phyloP scores from a whole-genome alignment of 2,888 invertebrate species.

The Tipula lateralis region DNA sequence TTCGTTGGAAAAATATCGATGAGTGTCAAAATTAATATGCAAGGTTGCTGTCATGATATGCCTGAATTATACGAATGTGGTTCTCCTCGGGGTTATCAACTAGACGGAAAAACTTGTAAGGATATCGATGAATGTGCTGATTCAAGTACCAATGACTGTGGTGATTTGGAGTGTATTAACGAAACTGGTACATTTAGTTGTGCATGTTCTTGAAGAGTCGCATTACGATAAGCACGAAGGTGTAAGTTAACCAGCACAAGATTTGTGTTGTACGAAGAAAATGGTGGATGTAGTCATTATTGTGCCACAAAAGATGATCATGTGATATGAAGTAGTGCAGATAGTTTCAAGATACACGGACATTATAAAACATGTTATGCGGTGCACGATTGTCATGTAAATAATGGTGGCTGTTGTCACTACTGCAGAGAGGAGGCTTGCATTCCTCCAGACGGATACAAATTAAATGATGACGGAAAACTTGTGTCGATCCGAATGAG shows the following conservation, averaged over 20 bases:
- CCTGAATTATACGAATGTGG: slow-evolving; percentile 52
- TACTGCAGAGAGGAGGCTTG: slow-evolving; percentile 51
- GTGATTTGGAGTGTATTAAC: slow-evolving; percentile 46
- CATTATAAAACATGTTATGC: slow-evolving; percentile 50
- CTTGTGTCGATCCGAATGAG: slow-evolving; percentile 55
- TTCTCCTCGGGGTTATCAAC: slow-evolving; percentile 49
- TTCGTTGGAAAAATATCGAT: slow-evolving; percentile 50
- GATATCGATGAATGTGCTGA: slow-evolving; percentile 52
- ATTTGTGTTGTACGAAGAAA: slow-evolving; percentile 52
- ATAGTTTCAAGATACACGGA: slow-evolving; percentile 46
- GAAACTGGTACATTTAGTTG: slow-evolving; percentile 53
- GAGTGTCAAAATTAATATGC: slow-evolving; percentile 49
- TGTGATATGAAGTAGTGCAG: slow-evolving; percentile 46
- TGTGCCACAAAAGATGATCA: slow-evolving; percentile 54
- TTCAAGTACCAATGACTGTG: slow-evolving; percentile 41
- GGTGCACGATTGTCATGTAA: slow-evolving; percentile 52
- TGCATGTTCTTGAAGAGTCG: slow-evolving; percentile 52
- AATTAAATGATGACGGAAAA: slow-evolving; percentile 48
- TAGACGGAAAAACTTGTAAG: slow-evolving; percentile 42
- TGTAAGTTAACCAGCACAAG: slow-evolving; percentile 43
- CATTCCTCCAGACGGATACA: slow-evolving; percentile 46
- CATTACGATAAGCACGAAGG: slow-evolving; percentile 39
- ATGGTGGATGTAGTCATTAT: slow-evolving; percentile 54
- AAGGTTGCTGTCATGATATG: slow-evolving; percentile 55
- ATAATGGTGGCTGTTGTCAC: slow-evolving; percentile 61